A percentile compares a stretch with the other conserved stretches of the same genome.
phyloP scores from a whole-genome alignment of 2,888 invertebrate species.

The Capitulum mitella region DNA sequence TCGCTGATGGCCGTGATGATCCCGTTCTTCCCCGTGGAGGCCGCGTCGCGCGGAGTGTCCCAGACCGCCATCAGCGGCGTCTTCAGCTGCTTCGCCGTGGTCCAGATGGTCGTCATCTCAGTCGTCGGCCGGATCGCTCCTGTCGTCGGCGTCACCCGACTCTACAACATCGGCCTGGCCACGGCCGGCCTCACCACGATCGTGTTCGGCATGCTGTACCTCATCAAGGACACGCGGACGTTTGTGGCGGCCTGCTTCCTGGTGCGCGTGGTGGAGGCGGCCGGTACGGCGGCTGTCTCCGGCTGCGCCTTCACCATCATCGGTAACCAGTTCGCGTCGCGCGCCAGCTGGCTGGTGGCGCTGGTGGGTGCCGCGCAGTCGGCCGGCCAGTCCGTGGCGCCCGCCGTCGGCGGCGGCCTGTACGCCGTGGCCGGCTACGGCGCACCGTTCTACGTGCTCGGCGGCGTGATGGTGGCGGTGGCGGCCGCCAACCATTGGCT shows the following conservation, averaged over 20 bases:
- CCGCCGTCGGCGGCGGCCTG: background rate
- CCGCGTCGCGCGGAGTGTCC: background rate
- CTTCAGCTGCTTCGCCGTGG: constrained; percentile 1
- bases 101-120: background rate
- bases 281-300: background rate
- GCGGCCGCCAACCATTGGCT: background rate
- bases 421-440: background rate
- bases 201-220: background rate
- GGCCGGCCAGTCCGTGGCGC: background rate
- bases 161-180: background rate
- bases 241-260: background rate
- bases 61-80: constrained; percentile 1
- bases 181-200: background rate
- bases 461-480: background rate
- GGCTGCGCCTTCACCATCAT: constrained; percentile 9
- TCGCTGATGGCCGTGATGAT: background rate
- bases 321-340: background rate
- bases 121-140: background rate
- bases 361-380: background rate
- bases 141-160: background rate
- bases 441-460: background rate
- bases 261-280: constrained; percentile 3
- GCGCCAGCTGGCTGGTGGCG: background rate
- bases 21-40: constrained; percentile 16
- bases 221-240: background rate